These are phyloP conservation scores for Bungarus multicinctus DNA, from an alignment of 2,113 vertebrate genomes.

Conservation along the genomic window DNA sequence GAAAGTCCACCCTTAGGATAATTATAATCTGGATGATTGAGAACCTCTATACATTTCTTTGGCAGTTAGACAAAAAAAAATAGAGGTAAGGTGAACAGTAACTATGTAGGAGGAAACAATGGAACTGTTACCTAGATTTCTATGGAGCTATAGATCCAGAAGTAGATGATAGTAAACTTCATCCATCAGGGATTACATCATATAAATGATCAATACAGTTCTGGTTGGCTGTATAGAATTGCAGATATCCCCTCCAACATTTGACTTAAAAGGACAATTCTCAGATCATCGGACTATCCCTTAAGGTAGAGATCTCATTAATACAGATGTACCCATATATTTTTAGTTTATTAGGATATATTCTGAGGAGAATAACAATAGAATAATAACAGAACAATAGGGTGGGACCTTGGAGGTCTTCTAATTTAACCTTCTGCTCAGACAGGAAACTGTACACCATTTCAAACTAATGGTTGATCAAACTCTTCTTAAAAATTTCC, in stretches of 20 bases:
- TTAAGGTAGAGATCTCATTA: too few species aligned
- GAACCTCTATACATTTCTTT: neutral
- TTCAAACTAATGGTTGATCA: too few species aligned
- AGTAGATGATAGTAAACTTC: neutral
- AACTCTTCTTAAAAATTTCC: too few species aligned
- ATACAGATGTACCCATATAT: too few species aligned
- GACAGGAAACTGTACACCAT: too few species aligned
- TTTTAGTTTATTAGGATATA: too few species aligned
- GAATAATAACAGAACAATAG: too few species aligned
- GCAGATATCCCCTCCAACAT: neutral
- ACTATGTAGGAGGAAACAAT: neutral
- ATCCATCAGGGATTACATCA: neutral
- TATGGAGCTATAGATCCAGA: neutral
- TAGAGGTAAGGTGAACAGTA: neutral
- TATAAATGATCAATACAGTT: neutral
- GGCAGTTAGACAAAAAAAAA: neutral
- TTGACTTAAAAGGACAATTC: neutral
- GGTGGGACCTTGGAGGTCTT: too few species aligned
- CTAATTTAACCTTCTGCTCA: too few species aligned
- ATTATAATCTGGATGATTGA: neutral
- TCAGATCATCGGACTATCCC: neutral
- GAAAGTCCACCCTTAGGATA: neutral
- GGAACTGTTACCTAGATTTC: neutral
- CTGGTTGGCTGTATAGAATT: neutral
- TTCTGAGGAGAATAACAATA: too few species aligned